These are phyloP conservation scores for Galaxea fascicularis DNA, from an alignment of 92 coral and sea anemone species.

Conservation along the genomic window DNA sequence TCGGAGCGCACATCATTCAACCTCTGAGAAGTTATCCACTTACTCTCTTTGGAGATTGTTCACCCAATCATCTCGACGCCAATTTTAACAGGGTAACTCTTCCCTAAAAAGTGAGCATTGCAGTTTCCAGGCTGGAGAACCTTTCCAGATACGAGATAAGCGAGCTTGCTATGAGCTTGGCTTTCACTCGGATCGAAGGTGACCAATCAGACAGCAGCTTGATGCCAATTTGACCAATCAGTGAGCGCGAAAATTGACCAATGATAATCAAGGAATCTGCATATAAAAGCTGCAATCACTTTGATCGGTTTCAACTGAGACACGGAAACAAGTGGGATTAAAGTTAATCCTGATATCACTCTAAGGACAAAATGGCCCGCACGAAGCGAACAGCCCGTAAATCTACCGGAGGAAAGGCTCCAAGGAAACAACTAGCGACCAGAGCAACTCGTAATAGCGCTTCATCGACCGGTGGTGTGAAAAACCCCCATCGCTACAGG, in stretches of 20 bases:
- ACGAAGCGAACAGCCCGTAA: conserved; percentile 96
- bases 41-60: too few species aligned
- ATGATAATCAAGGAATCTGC: conserved; percentile 44
- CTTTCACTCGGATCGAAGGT: conserved; percentile 85
- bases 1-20: too few species aligned
- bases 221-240: conserved; percentile 57
- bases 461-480: conserved; percentile 98
- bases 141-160: not conserved
- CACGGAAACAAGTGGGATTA: not conserved
- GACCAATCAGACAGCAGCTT: conserved; percentile 78
- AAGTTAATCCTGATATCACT: not conserved
- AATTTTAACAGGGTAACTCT: not conserved
- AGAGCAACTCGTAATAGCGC: conserved; percentile 99
- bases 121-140: too few species aligned
- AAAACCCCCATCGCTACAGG: conserved; percentile 98
- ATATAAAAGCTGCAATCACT: conserved; percentile 49
- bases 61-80: too few species aligned
- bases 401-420: conserved; percentile 99
- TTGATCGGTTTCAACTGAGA: conserved; percentile 24
- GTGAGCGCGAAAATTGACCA: conserved; percentile 61
- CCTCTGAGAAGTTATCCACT: too few species aligned
- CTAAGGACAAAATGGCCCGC: conserved; percentile 80
- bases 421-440: conserved; percentile 95
- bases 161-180: too few species aligned
- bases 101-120: not conserved